Evolutionary conservation across 2,888 invertebrate species (phyloP).

Genomic region (Acleris cristana): DNA sequence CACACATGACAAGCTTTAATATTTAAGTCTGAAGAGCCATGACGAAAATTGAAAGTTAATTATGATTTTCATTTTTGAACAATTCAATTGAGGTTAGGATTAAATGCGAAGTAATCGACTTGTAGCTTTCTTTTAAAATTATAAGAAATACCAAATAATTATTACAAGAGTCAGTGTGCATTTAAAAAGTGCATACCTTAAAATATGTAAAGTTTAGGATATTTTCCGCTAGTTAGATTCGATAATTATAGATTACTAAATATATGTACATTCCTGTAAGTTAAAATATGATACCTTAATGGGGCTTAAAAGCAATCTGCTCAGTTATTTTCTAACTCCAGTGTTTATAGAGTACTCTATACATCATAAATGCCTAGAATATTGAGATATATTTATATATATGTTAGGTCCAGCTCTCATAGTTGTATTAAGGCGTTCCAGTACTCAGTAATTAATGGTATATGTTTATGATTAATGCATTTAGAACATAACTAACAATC

Average conservation of each 20-base stretch:
- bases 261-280: slow-evolving; percentile 64
- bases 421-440: slow-evolving; percentile 33
- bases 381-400: slow-evolving; percentile 31
- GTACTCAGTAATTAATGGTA: slow-evolving; percentile 21
- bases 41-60: slow-evolving; percentile 34
- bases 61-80: slow-evolving; percentile 38
- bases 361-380: slow-evolving; percentile 25
- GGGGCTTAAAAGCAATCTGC: slow-evolving; percentile 47
- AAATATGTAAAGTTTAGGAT: slow-evolving; percentile 52
- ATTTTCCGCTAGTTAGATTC: slow-evolving; percentile 61
- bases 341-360: slow-evolving; percentile 39
- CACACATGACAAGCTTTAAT: slow-evolving; percentile 60
- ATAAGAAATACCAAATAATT: slow-evolving; percentile 36
- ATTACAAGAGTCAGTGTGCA: slow-evolving; percentile 63
- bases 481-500: slow-evolving; percentile 28
- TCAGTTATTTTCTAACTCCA: slow-evolving; percentile 44
- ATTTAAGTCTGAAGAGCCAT: slow-evolving; percentile 54
- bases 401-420: slow-evolving; percentile 23
- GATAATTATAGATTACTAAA: slow-evolving; percentile 49
- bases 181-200: slow-evolving; percentile 68
- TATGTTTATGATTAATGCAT: slow-evolving; percentile 34
- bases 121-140: slow-evolving; percentile 29
- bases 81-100: slow-evolving; percentile 27
- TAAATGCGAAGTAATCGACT: slow-evolving; percentile 27
- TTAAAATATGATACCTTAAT: slow-evolving; percentile 37